Base-by-base conservation (phyloP, 2,113 vertebrate genomes). In the cattle (Bos taurus) region DNA sequence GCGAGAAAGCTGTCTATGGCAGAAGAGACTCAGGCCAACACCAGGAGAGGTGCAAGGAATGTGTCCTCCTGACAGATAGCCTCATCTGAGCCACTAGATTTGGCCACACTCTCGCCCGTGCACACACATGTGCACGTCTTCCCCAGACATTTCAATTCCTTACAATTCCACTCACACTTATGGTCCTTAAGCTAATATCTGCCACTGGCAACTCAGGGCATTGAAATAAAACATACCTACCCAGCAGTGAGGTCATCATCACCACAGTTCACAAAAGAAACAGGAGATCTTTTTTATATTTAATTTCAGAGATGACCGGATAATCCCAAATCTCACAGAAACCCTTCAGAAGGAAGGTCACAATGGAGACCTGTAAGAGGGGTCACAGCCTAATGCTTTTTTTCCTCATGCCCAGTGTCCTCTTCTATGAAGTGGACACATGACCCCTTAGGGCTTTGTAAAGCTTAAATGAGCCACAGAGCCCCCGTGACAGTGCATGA, bases 161-260 rank as follows among this genome's bases (percentile, higher is more conserved):
- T 84, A 23, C 19, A 46, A 74, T 48, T 30, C 52, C 28, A 46
- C 40, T 64, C 84, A 88, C 13, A 19, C 33, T 84, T 50, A 71
- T 2, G 40, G n/a, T 77, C 88, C 74, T 87, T 84, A 71, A 92
- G 60, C 15, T 85, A 85, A 60, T 82, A 93, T 95, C 97, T 96
- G 56, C 60, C 48, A 64, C 48, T 89, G 59, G 48, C 21, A 88
- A 57, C 17, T 81, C 50, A 95, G 46, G 52, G 33, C 10, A 26
- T 4, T 87, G 33, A 88, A 91, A 81, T 62, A 60, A 78, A 8
- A 57, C n/a, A 43, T 7, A 25, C 43, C 74, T 7, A 46, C 46
- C 33, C 46, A 48, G 40, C 67, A 71, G 60, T 17, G 43, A 77
- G 74, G 23, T 19, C 30, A 26, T n/a, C 26, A 71, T 36, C 64